phyloP scores from a whole-genome alignment of 2,888 invertebrate genomes.

The Mamestra brassicae region DNA sequence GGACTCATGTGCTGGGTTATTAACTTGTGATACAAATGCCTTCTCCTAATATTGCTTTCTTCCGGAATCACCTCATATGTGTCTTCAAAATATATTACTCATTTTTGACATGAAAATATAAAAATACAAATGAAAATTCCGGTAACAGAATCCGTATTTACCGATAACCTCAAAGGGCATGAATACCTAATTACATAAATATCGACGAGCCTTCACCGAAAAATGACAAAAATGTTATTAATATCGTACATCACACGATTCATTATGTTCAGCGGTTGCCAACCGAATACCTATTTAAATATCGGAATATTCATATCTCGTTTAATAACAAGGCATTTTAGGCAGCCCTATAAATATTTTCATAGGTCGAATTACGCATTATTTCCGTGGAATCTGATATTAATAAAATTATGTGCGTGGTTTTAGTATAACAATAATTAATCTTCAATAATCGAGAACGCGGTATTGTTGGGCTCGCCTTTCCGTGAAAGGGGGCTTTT shows the following conservation, averaged over 20 bases:
- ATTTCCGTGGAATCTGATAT: slow-evolving; percentile 64
- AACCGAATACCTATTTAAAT: slow-evolving; percentile 55
- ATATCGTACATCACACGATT: slow-evolving; percentile 50
- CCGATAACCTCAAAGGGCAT: slow-evolving; percentile 18
- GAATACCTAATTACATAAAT: slow-evolving; percentile 28
- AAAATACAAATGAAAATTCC: slow-evolving; percentile 5
- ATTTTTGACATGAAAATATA: background rate
- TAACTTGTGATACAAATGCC: background rate
- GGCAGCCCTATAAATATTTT: slow-evolving; percentile 63
- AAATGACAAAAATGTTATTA: slow-evolving; percentile 31
- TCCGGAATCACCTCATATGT: background rate
- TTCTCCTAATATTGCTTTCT: background rate
- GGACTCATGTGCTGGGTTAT: no score
- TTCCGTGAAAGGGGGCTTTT: slow-evolving; percentile 38
- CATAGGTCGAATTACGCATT: slow-evolving; percentile 63
- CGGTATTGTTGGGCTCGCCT: slow-evolving; percentile 30
- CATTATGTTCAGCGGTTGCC: slow-evolving; percentile 51
- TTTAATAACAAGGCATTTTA: slow-evolving; percentile 54
- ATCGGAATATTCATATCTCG: slow-evolving; percentile 62
- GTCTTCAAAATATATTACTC: background rate
- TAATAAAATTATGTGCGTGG: slow-evolving; percentile 64
- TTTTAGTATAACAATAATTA: slow-evolving; percentile 62
- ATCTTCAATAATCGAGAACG: slow-evolving; percentile 56
- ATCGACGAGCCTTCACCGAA: slow-evolving; percentile 2
- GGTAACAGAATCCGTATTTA: slow-evolving; percentile 10